phyloP scores from a whole-genome alignment of 2,888 invertebrate genomes.

The Podabrus alpinus region DNA sequence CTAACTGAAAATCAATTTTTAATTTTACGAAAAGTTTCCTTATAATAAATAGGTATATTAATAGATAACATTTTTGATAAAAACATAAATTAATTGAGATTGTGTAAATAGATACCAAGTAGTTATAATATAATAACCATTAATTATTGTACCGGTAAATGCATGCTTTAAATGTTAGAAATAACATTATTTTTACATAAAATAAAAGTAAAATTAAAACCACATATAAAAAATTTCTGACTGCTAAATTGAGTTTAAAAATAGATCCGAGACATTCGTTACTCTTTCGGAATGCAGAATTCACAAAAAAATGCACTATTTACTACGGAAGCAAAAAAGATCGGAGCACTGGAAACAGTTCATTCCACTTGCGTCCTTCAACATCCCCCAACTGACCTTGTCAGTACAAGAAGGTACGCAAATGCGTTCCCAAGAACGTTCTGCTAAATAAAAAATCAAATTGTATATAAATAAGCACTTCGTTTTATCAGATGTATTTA shows the following conservation, averaged over 20 bases:
- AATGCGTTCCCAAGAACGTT: slow-evolving; percentile 10
- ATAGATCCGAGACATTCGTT: slow-evolving; percentile 9
- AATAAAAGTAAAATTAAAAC: neutral
- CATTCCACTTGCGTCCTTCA: slow-evolving; percentile 37
- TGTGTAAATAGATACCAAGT: neutral
- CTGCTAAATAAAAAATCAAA: neutral
- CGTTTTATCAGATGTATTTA: neutral
- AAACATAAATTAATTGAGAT: no score
- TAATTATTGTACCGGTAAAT: neutral
- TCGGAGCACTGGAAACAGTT: slow-evolving; percentile 22
- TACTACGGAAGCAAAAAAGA: slow-evolving; percentile 20
- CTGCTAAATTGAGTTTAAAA: neutral
- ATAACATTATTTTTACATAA: neutral
- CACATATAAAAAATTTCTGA: neutral
- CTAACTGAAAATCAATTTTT: neutral
- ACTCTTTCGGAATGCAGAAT: slow-evolving; percentile 12
- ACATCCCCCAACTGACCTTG: slow-evolving; percentile 36
- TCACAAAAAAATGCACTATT: slow-evolving; percentile 23
- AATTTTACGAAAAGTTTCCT: neutral
- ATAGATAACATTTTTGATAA: no score
- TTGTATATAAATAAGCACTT: neutral
- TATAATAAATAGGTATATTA: no score
- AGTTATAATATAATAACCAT: no score
- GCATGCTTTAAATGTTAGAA: neutral
- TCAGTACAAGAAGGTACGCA: slow-evolving; percentile 18